These are phyloP conservation scores for Diplodus puntazzo DNA, from an alignment of 2,797 vertebrate genomes.

Conservation along the genomic window DNA sequence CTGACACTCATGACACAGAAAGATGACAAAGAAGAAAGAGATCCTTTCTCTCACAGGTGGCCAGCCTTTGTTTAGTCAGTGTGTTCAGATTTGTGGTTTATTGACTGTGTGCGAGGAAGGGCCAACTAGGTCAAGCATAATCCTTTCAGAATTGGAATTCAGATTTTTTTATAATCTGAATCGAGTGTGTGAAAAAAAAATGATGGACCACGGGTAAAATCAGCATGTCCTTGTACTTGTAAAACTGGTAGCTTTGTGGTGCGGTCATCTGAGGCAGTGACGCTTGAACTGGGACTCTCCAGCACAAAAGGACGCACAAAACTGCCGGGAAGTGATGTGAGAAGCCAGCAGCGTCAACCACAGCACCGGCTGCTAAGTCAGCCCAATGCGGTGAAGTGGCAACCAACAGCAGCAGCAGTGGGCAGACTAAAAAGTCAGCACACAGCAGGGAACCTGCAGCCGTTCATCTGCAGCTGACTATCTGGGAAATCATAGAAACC, in stretches of 20 bases:
- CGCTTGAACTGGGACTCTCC: slow-evolving; percentile 14
- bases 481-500: slow-evolving; percentile 1
- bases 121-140: no score
- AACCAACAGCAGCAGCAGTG: background rate
- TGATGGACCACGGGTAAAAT: background rate
- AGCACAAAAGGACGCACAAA: slow-evolving; percentile 3
- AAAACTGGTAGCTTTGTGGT: background rate
- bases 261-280: slow-evolving; percentile 9
- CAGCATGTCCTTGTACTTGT: background rate
- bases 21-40: background rate
- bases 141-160: no score
- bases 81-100: no score
- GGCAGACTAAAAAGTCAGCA: background rate
- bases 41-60: background rate
- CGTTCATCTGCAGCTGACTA: slow-evolving; percentile 4
- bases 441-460: background rate
- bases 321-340: background rate
- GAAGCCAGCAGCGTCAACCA: slow-evolving; percentile 6
- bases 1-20: background rate
- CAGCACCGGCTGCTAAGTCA: background rate
- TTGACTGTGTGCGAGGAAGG: no score
- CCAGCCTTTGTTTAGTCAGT: no score
- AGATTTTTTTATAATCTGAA: background rate
- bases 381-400: slow-evolving; percentile 9
- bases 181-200: slow-evolving; percentile 6